Conservation (phyloP, 2,113 vertebrate genomes). For the Sitta europaea region DNA sequence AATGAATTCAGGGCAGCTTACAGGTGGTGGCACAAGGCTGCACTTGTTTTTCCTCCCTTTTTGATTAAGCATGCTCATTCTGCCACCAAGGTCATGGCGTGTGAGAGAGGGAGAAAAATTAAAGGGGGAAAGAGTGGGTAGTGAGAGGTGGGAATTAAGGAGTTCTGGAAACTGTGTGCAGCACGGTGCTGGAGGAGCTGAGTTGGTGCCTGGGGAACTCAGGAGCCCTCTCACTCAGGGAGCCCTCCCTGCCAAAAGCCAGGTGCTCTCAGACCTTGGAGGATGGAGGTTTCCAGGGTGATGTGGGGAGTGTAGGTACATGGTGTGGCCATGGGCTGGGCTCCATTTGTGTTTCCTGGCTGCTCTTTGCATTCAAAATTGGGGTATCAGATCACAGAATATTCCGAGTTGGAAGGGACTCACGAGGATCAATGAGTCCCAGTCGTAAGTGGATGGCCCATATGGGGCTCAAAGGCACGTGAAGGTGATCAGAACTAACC, state of each 20-base stretch:
- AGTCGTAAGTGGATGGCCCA: rapidly evolving
- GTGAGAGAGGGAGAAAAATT: neutral
- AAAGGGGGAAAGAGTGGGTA: neutral
- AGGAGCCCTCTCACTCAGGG: neutral
- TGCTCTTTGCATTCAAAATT: neutral
- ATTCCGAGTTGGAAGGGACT: neutral
- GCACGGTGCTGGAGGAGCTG: neutral
- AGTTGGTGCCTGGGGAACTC: neutral
- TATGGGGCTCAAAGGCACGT: neutral
- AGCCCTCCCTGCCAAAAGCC: neutral
- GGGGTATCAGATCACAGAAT: neutral
- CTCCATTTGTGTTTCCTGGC: neutral
- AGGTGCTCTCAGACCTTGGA: neutral
- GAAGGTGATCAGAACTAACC: neutral
- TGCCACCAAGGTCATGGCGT: neutral
- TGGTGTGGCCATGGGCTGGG: neutral
- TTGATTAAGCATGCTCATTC: neutral
- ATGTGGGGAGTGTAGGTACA: neutral
- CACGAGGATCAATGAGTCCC: rapidly evolving
- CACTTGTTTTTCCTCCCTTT: slow-evolving; percentile 2
- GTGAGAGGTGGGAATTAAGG: neutral
- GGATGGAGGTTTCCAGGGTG: neutral
- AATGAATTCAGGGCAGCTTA: slow-evolving; percentile 19
- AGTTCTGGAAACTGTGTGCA: neutral
- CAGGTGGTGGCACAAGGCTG: slow-evolving; percentile 51